Base-by-base conservation (phyloP, 2,797 vertebrate species). In the Pachyuromys duprasi region DNA sequence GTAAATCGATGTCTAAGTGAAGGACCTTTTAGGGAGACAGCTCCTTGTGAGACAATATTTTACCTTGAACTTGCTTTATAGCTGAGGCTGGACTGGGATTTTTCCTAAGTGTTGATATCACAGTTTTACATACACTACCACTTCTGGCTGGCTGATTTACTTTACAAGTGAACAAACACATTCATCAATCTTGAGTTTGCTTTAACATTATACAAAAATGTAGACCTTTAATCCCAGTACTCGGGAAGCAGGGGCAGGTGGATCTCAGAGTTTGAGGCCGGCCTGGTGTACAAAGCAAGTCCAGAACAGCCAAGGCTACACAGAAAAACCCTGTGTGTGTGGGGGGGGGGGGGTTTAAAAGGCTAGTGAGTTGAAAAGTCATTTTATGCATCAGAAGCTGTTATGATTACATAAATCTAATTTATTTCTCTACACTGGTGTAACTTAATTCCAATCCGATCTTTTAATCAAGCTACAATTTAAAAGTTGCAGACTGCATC, bases 91-190 rank as follows among this genome's bases (percentile, higher is more conserved):
- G 22, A 57, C 26, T 87, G 57, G 84, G 39, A 72, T 8, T 39
- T 14, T 33, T 70, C 55, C n/a, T 81, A 17, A 18, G 8, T 63
- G 33, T 49, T 83, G 39, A 17, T 18, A 7, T 65, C 22, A 81
- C 12, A 80, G 76, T 18, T 20, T 12, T 28, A 28, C 6, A 39
- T 22, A 39, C 42, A 42, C 57, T 8, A 70, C n/a, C n/a, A 55
- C 14, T 26, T 36, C 24, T 39, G 4, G 14, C 20, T 86, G 31
- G 45, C 49, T 57, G 49, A 70, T 86, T 24, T 82, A 12, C 39
- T 82, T 45, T 87, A 57, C 63, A 78, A 93, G 83, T 92, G 45
- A 86, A 55, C 42, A 91, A 90, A 70, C 28, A 90, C 31, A 36
- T 53, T 57, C 11, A 94, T 83, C 20, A 33, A 75, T 86, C 69